Evolutionary conservation across 1,140 invertebrate species (phyloP), one percentile per base, ranked within the genome.

Genomic region (Drosophila athabasca): DNA sequence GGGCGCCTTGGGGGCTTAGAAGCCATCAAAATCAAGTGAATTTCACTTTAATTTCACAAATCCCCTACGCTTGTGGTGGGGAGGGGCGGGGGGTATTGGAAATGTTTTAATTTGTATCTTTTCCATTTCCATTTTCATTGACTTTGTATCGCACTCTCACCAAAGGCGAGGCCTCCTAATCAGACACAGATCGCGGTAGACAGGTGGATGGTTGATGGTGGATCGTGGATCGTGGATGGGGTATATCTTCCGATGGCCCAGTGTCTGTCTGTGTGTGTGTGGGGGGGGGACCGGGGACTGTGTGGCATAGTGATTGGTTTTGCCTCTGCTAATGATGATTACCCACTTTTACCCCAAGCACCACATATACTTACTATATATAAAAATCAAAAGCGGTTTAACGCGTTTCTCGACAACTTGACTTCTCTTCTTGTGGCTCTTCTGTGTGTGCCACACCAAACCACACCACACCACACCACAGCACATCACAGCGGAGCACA

Each of bases 381-480:
- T 85, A 85, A 85, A 85, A 85, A 85, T 85, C 81, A 85, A 85
- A 85, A 85, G 81, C 81, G 81, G 81, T 85, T 85, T 85, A 87
- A 85, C 81, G 82, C 81, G 81, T 85, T 85, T 85, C 81, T 70
- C 80, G 72, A 54, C 49, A 54, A 22, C 39, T 62, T 8, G 26
- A 2, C 46, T 48, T 48, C 17, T 48, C 17, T 45, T 31, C 29
- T 58, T 1, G 19, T 41, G 26, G 19, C 51, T 44, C 35, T 49
- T 41, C 35, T 39, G 13, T 39, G 13, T 35, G 9, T 35, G 31
- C 31, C 31, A 35, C 9, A 35, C 31, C 31, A 35, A 8, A 11
- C 31, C 31, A 31, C 9, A 29, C 6, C 49, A 52, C 49, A 45
- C 43, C 41, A 24, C 24, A 13, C 8, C 29, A 35, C 9, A 35